Evolutionary conservation across 2,888 invertebrate species (phyloP), one percentile per base, ranked within the genome.

Genomic region (Scaptodrosophila latifasciaeformis): DNA sequence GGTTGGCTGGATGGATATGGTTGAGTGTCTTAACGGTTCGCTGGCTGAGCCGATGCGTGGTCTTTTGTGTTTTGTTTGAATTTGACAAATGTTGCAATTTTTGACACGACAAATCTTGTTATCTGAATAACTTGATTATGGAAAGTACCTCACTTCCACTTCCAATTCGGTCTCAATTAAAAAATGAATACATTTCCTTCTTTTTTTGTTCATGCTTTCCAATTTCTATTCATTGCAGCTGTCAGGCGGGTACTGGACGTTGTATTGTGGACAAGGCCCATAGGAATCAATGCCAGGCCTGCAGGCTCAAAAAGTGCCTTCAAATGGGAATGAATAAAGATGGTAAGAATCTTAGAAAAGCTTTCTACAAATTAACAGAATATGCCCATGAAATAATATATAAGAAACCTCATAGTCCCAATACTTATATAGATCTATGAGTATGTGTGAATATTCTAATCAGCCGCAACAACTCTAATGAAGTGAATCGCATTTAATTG

Each of bases 241-340:
- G 99, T 86, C 99, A 99, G 89, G 99, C 99, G 0, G 99, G 99
- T 29, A 99, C 98, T 0, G 99, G 99, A 2, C 90, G 95, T 48
- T 99, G 99, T 84, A 91, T 97, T 59, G 98, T 99, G 45, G 99
- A 99, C 89, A 99, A 99, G 86, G 97, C 99, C 0, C 99, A 99
- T 86, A 89, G 99, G 65, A 99, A 99, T 88, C 99, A 99, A 85
- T 99, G 99, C 85, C 99, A 99, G 86, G 99, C 99, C 0, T 99
- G 99, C 86, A 90, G 99, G 40, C 90, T 99, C 69, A 98, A 97
- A 89, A 99, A 99, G 88, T 99, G 99, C 86, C 90, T 99, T 69
- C 91, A 94, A 65, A 97, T 97, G 96, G 99, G 99, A 61, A 99
- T 99, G 99, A 99, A 99, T 88, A 99, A 99, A 89, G 99, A 99